Conservation (phyloP, 64 coral and sea anemone genomes). For the Dendronephthya gigantea region DNA sequence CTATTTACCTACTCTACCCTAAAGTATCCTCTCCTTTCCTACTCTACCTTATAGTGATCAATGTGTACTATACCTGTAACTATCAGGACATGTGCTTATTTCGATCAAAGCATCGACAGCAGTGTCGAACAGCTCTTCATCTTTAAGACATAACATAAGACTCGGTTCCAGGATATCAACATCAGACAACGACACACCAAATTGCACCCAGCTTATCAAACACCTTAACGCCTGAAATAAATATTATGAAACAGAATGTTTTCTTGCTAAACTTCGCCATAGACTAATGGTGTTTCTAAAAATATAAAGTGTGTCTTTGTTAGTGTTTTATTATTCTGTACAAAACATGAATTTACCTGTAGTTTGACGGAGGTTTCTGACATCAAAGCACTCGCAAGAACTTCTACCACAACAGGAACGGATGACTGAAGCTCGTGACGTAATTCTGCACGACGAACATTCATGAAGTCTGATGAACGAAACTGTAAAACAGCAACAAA, state of each 20-base stretch:
- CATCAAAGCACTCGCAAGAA: not conserved
- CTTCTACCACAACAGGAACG: conserved; percentile 35
- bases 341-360: not conserved
- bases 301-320: too few relatives aligned
- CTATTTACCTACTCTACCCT: not conserved
- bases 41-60: not conserved
- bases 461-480: conserved; percentile 56
- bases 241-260: not conserved
- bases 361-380: not conserved
- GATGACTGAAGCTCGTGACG: conserved; percentile 56
- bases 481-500: conserved; percentile 37
- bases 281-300: not conserved
- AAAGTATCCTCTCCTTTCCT: not conserved
- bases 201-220: conserved; percentile 82
- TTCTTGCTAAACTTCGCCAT: not conserved
- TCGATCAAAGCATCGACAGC: conserved; percentile 75
- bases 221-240: conserved; percentile 54
- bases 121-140: conserved; percentile 72
- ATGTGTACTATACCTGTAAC: conserved; percentile 43
- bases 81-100: conserved; percentile 56
- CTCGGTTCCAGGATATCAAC: conserved; percentile 26
- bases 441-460: conserved; percentile 39
- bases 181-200: conserved; percentile 61
- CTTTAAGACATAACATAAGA: conserved; percentile 45
- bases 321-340: not conserved